These are phyloP conservation scores for Zhuqinia jingwanae DNA, from an alignment of 2,888 invertebrate species.

Conservation along the genomic window DNA sequence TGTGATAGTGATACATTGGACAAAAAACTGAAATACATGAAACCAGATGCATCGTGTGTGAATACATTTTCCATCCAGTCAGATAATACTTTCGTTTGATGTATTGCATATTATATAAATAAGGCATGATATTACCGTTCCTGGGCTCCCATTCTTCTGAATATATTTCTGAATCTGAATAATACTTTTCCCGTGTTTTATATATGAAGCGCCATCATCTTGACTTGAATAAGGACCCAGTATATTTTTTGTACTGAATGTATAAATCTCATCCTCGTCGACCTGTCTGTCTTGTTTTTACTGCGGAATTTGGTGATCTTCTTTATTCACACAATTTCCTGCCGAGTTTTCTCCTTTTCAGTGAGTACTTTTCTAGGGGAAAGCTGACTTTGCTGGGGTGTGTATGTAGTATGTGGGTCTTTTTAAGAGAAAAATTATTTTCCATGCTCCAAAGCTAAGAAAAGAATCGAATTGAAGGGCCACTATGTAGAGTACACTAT, in stretches of 20 bases:
- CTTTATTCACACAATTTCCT: slow-evolving; percentile 19
- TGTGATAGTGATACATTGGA: slow-evolving; percentile 40
- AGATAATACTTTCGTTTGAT: not conserved
- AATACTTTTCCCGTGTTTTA: no score
- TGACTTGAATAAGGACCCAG: not conserved
- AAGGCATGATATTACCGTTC: not conserved
- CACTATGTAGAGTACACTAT: not conserved
- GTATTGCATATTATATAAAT: no score
- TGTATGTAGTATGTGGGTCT: no score
- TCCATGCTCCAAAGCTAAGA: not conserved
- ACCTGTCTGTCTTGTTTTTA: slow-evolving; percentile 55
- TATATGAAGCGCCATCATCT: not conserved
- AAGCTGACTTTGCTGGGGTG: slow-evolving; percentile 27
- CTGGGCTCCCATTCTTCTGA: not conserved
- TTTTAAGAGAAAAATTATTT: not conserved
- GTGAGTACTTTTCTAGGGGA: slow-evolving; percentile 1
- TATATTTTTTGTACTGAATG: not conserved
- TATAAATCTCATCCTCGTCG: slow-evolving; percentile 56
- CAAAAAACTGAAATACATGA: slow-evolving; percentile 15
- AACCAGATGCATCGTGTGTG: not conserved
- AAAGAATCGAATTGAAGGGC: slow-evolving; percentile 41
- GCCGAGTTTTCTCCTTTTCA: slow-evolving; percentile 4
- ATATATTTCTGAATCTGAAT: not conserved
- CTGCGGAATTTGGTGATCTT: slow-evolving; percentile 40
- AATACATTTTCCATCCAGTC: no score